Conservation (phyloP, 2,888 invertebrate genomes). For the Altica lythri region DNA sequence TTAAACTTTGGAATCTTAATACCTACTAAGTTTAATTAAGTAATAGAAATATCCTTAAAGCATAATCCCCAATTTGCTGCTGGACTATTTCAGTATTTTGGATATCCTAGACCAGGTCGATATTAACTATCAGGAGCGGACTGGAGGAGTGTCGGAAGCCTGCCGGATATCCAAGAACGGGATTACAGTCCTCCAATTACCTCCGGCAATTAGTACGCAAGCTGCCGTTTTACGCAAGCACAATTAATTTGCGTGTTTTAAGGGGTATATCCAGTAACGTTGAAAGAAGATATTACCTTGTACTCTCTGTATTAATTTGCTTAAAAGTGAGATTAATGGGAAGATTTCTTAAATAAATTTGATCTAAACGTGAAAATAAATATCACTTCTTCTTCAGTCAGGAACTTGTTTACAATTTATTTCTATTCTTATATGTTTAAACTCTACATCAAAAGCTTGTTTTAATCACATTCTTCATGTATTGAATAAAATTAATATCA, state of each 20-base stretch:
- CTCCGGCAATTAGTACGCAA: slow-evolving; percentile 10
- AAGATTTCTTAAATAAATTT: no score
- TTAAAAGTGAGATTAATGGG: no score
- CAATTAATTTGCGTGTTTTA: not conserved
- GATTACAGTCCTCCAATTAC: slow-evolving; percentile 14
- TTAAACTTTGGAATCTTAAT: no score
- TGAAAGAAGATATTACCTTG: not conserved
- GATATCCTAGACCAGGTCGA: not conserved
- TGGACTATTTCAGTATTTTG: slow-evolving; percentile 2
- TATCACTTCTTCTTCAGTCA: no score
- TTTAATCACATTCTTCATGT: no score
- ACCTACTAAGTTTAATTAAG: no score
- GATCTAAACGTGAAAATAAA: no score
- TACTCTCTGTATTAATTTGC: not conserved
- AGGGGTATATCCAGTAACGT: not conserved
- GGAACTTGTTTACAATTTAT: no score
- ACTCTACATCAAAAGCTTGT: no score
- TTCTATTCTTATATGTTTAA: no score
- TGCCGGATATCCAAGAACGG: slow-evolving; percentile 6
- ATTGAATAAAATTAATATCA: no score
- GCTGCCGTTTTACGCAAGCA: slow-evolving; percentile 10
- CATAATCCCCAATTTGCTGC: slow-evolving; percentile 8
- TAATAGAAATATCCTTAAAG: no score
- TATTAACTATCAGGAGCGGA: slow-evolving; percentile 6
- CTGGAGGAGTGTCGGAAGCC: not conserved